Percentiles rank a stretch among this genome's conserved stretches.
Conservation (phyloP, 2,888 invertebrate genomes). For the Brenthis hecate region DNA sequence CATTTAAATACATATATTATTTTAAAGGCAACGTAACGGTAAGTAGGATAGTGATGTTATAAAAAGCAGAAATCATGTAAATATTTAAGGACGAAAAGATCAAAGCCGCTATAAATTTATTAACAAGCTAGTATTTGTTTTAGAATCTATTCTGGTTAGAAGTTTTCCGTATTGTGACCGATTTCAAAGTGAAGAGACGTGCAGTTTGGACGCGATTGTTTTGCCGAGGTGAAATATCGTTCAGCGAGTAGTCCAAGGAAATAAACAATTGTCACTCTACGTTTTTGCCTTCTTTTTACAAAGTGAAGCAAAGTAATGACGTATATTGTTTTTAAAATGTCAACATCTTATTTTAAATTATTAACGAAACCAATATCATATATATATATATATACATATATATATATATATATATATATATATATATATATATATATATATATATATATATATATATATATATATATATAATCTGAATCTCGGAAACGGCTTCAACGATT, state of each 20-base stretch:
- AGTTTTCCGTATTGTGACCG: slow-evolving; percentile 65
- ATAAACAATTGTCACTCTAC: slow-evolving; percentile 58
- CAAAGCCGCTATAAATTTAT: slow-evolving; percentile 37
- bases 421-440: no score
- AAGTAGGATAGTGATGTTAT: slow-evolving; percentile 22
- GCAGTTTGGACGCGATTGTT: slow-evolving; percentile 53
- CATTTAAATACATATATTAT: background rate
- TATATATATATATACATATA: no score
- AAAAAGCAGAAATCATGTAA: slow-evolving; percentile 21
- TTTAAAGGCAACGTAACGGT: slow-evolving; percentile 18
- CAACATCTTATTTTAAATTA: no score
- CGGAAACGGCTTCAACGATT: no score
- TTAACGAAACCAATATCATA: no score
- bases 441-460: no score
- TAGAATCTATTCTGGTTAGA: slow-evolving; percentile 52
- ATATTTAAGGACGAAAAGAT: slow-evolving; percentile 32
- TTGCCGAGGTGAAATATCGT: slow-evolving; percentile 56
- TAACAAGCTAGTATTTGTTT: slow-evolving; percentile 39
- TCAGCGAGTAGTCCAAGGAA: slow-evolving; percentile 54
- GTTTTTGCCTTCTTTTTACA: slow-evolving; percentile 42
- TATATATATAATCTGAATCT: no score
- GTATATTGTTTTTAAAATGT: background rate
- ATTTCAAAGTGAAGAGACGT: slow-evolving; percentile 56
- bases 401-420: no score
- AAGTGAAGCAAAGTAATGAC: slow-evolving; percentile 1